These are phyloP conservation scores for Salmo trutta DNA, from an alignment of 2,797 vertebrate genomes.

Conservation along the genomic window DNA sequence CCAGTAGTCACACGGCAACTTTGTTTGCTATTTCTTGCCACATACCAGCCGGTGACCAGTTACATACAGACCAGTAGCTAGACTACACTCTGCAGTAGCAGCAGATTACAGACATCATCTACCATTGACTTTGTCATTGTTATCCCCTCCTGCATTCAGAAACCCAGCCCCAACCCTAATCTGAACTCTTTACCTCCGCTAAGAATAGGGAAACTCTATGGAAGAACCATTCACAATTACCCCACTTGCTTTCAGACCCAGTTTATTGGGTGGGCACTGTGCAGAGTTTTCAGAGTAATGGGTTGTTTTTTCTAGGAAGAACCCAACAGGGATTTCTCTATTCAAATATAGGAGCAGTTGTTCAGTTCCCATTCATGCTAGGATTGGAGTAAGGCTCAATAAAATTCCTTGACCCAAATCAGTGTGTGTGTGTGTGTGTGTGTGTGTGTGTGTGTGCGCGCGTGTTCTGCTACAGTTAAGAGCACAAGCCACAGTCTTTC, in stretches of 20 bases:
- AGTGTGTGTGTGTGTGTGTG: constrained; percentile 14
- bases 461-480: constrained; percentile 62
- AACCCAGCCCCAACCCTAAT: not conserved
- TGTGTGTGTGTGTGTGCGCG: constrained; percentile 13
- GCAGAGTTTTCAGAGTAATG: not conserved
- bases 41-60: not conserved
- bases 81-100: not conserved
- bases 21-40: not conserved
- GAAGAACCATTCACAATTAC: not conserved
- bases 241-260: not conserved
- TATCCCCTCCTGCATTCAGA: not conserved
- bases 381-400: not conserved
- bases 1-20: too few relatives aligned
- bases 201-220: not conserved
- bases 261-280: not conserved
- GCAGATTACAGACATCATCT: not conserved
- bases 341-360: not conserved
- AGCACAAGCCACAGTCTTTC: constrained; percentile 27
- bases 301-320: not conserved
- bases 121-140: not conserved
- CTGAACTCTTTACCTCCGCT: not conserved
- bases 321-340: not conserved
- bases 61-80: not conserved
- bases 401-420: not conserved
- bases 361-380: not conserved